A percentile compares a stretch with the other conserved stretches of the same genome.
phyloP scores from a whole-genome alignment of 2,797 vertebrate genomes.

The Smutsia gigantea region DNA sequence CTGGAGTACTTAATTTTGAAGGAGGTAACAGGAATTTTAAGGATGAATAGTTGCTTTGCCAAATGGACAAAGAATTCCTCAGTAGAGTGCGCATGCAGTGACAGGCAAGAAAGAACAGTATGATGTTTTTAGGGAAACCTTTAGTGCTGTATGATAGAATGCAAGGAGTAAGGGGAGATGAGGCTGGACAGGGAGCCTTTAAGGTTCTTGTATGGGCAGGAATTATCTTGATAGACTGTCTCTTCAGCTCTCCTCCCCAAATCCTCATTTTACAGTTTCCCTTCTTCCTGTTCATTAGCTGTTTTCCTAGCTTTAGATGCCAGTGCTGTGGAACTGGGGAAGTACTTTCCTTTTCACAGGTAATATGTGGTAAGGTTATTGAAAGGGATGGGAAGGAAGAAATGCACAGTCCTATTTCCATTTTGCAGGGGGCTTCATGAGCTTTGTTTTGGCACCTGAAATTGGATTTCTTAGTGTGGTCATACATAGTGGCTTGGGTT shows the following conservation, averaged over 20 bases:
- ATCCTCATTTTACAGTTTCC: neutral
- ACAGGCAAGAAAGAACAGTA: neutral
- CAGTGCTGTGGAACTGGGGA: neutral
- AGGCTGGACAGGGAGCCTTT: neutral
- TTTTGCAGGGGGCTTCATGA: neutral
- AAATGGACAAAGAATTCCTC: neutral
- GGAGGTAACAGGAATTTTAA: slow-evolving; percentile 15
- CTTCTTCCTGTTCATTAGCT: neutral
- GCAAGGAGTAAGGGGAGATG: neutral
- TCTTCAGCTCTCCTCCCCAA: neutral
- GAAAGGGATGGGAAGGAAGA: neutral
- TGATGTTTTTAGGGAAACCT: slow-evolving; percentile 4
- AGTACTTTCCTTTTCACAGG: neutral
- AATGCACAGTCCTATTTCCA: neutral
- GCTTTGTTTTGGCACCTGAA: neutral
- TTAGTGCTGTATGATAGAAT: neutral
- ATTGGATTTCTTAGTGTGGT: neutral
- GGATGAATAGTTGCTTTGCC: neutral
- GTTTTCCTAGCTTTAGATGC: neutral
- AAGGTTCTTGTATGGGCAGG: neutral
- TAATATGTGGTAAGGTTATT: neutral
- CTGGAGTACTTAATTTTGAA: slow-evolving; percentile 34
- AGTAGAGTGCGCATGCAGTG: neutral
- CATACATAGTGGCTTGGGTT: neutral
- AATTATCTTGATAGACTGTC: neutral